Evolutionary conservation across 2,888 invertebrate species (phyloP).

Genomic region (Hemithea aestivaria): DNA sequence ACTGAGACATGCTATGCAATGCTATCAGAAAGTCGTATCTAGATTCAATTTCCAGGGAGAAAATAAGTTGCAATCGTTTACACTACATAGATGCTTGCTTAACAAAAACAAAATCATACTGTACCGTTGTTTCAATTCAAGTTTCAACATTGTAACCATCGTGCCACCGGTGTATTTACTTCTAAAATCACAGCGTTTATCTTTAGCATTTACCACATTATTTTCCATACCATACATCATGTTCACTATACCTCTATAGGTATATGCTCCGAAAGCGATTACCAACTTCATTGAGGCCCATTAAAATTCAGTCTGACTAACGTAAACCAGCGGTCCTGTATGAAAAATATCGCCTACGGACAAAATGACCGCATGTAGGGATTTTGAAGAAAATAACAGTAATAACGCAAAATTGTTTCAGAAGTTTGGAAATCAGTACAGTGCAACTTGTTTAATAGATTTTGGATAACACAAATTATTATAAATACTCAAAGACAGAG

Average conservation of each 20-base stretch:
- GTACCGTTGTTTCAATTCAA: no score
- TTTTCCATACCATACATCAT: constrained; percentile 14
- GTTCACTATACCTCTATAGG: constrained; percentile 13
- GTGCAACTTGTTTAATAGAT: no score
- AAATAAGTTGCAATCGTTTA: no score
- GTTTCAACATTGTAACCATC: background rate
- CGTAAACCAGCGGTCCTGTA: constrained; percentile 29
- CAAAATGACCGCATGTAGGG: constrained; percentile 23
- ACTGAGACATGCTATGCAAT: no score
- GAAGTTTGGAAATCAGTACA: no score
- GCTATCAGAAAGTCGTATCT: no score
- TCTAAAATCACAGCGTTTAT: constrained; percentile 2
- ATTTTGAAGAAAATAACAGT: constrained; percentile 12
- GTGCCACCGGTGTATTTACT: background rate
- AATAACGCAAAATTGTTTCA: constrained; percentile 3
- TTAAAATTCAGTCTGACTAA: constrained; percentile 38
- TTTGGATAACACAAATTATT: no score
- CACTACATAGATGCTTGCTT: no score
- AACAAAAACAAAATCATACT: no score
- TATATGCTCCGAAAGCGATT: constrained; percentile 14
- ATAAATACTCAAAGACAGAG: no score
- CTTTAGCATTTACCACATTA: constrained; percentile 5
- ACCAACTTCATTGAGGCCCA: constrained; percentile 34
- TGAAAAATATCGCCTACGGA: constrained; percentile 37
- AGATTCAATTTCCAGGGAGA: no score